These are phyloP conservation scores for Saccostrea echinata DNA, from an alignment of 1,140 invertebrate genomes.

Conservation along the genomic window DNA sequence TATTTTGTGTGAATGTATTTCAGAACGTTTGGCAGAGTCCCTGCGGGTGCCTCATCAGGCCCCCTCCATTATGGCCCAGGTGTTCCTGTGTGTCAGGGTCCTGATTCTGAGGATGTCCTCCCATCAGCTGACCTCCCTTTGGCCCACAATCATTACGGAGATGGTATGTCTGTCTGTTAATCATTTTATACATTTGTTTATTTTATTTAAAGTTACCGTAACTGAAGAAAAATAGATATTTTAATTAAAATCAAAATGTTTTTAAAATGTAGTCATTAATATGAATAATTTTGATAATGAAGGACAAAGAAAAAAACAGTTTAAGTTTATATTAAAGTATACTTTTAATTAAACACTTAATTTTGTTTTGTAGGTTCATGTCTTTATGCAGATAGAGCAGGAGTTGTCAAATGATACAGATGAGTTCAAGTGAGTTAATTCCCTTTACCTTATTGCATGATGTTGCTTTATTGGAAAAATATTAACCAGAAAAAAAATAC, in stretches of 20 bases:
- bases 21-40: conserved; percentile 93
- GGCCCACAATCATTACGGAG: conserved; percentile 97
- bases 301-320: too few relatives aligned
- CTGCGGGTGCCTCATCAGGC: conserved; percentile 87
- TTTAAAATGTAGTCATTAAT: too few relatives aligned
- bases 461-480: neutral
- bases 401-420: conserved; percentile 89
- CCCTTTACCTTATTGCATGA: neutral
- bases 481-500: neutral
- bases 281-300: too few relatives aligned
- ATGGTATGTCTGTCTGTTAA: conserved; percentile 83
- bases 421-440: conserved; percentile 86
- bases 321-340: too few relatives aligned
- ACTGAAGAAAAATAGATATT: too few relatives aligned
- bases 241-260: too few relatives aligned
- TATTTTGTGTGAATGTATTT: conserved; percentile 51
- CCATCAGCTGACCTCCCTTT: conserved; percentile 92
- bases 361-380: conserved; percentile 84
- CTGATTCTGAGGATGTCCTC: conserved; percentile 92
- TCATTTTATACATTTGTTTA: too few relatives aligned
- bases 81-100: conserved; percentile 95
- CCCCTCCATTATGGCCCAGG: conserved; percentile 91
- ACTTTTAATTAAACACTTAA: neutral
- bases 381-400: conserved; percentile 94
- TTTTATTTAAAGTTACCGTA: too few relatives aligned